Base-by-base conservation (phyloP, 1,140 invertebrate genomes). In the Orussus abietinus region DNA sequence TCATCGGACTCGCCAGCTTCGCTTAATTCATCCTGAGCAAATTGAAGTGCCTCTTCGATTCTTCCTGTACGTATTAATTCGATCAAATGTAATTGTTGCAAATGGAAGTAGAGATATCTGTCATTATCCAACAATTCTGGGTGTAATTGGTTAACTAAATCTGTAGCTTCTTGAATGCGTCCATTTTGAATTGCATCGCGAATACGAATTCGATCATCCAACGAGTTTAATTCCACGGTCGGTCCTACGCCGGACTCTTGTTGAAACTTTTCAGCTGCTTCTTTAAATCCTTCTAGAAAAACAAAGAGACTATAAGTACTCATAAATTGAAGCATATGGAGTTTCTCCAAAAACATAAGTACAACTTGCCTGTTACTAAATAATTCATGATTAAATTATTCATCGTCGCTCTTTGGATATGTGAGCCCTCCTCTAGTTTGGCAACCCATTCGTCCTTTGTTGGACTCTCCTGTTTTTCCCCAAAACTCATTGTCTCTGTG, bases 331-430 rank as follows among this genome's bases (percentile, higher is more conserved):
- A 20, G 7, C 32, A 29, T 48, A 3, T 20, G 6, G 7, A 7
- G 12, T 6, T 4, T 15, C 20, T 6, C 20, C 4, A 36, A 12
- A 32, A 37, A 9, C 0, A 11, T 19, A 41, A 19, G 4, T 33
- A 50, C 47, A 37, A 47, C 51, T 71, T 77, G 92, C 92, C 92
- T 76, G 92, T 96, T 2, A 97, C 92, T 51, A 98, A 78, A 74
- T 98, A 98, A 73, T 98, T 96, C 95, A 98, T 98, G 41, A 98
- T 94, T 25, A 98, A 77, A 67, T 91, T 90, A 67, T 98, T 97
- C 88, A 97, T 95, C 55, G 94, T 89, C 29, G 85, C 81, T 51
- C 93, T 78, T 31, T 90, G 90, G 49, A 95, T 84, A 47, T 91
- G 88, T 32, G 90, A 80, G 43, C 80, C 81, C 58, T 91, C 87